Evolutionary conservation across 1,140 invertebrate species (phyloP).

Genomic region (Brachionus plicatilis): DNA sequence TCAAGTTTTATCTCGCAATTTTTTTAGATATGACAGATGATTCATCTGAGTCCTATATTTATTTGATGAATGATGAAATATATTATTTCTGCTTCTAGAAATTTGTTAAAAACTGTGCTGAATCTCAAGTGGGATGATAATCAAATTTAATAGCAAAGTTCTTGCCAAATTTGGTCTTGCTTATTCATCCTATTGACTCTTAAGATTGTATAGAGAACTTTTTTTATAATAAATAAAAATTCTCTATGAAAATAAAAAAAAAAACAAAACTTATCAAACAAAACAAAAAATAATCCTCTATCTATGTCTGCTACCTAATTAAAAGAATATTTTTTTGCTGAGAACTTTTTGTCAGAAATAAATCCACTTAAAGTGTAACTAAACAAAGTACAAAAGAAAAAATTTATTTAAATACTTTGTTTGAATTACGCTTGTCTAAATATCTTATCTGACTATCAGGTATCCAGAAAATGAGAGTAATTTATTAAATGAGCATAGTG

Average conservation of each 20-base stretch:
- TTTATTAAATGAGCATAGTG: not conserved
- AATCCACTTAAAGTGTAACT: slow-evolving; percentile 9
- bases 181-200: not conserved
- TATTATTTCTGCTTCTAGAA: not conserved
- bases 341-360: not conserved
- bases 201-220: not conserved
- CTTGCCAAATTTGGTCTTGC: not conserved
- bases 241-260: not conserved
- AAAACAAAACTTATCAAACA: not conserved
- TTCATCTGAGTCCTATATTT: not conserved
- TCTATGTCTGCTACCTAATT: not conserved
- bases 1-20: not conserved
- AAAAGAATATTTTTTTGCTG: not conserved
- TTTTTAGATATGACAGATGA: not conserved
- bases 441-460: slow-evolving; percentile 39
- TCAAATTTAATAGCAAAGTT: not conserved
- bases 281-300: not conserved
- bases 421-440: not conserved
- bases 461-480: slow-evolving; percentile 23
- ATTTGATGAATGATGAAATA: not conserved
- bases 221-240: not conserved
- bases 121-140: not conserved
- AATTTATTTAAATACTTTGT: not conserved
- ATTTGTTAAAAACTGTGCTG: not conserved
- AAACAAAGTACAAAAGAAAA: not conserved